Conservation (phyloP, 2,113 vertebrate species). For the Fregetta grallaria region DNA sequence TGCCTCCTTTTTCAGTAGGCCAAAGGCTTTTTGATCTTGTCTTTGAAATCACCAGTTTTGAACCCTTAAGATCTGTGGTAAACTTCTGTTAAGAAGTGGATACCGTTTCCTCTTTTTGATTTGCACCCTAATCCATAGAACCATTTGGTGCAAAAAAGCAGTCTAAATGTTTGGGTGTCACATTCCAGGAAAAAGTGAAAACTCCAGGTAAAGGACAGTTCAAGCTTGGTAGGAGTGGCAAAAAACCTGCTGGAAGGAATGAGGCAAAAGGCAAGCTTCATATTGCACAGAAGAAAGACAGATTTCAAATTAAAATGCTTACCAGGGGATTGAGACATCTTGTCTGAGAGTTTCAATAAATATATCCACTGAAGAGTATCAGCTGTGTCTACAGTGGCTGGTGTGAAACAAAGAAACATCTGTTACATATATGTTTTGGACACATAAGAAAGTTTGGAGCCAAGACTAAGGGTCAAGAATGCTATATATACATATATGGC, state of each 20-base stretch:
- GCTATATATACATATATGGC: background rate
- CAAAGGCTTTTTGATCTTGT: background rate
- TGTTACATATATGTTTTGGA: background rate
- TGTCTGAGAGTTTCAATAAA: slow-evolving; percentile 11
- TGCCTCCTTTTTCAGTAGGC: background rate
- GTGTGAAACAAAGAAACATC: slow-evolving; percentile 22
- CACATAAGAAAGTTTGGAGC: background rate
- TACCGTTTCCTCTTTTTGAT: rapidly evolving
- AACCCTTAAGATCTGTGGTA: background rate
- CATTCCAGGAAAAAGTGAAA: background rate
- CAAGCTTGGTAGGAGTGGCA: background rate
- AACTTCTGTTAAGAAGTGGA: background rate
- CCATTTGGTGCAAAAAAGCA: background rate
- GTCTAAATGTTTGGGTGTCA: background rate
- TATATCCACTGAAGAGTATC: background rate
- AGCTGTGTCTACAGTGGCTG: background rate
- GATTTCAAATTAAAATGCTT: background rate
- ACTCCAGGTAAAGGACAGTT: background rate
- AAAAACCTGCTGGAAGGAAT: background rate
- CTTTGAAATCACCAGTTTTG: background rate
- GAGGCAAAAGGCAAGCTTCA: background rate
- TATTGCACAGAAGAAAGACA: background rate
- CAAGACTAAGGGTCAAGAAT: slow-evolving; percentile 27
- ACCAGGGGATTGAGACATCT: background rate
- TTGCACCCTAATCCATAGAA: background rate